phyloP scores from a whole-genome alignment of 2,888 invertebrate species.

The Chromoteleia sp. region DNA sequence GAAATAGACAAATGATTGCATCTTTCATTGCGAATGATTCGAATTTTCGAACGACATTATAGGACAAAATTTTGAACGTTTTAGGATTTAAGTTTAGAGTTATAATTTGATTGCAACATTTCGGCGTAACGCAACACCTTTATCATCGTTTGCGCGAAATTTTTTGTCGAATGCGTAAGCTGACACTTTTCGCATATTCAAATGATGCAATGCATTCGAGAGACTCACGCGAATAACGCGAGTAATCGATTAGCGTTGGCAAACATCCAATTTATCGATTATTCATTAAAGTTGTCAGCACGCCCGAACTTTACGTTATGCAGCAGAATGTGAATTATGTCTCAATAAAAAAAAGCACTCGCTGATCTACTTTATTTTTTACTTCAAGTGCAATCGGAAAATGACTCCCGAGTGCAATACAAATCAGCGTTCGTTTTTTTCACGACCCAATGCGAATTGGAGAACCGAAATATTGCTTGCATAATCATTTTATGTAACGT shows the following conservation, averaged over 20 bases:
- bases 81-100: no score
- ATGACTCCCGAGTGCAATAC: constrained; percentile 22
- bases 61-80: no score
- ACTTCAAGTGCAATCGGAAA: constrained; percentile 19
- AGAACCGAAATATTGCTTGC: constrained; percentile 1
- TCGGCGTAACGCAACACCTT: no score
- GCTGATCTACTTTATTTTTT: constrained; percentile 10
- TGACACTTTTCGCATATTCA: constrained; percentile 42
- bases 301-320: constrained; percentile 36
- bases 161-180: constrained; percentile 15
- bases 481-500: neutral
- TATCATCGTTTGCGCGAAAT: no score
- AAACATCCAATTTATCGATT: constrained; percentile 65
- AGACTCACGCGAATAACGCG: constrained; percentile 13
- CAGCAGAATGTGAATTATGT: constrained; percentile 46
- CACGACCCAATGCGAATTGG: neutral
- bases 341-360: constrained; percentile 24
- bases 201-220: constrained; percentile 32
- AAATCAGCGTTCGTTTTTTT: constrained; percentile 8
- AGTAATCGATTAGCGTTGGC: constrained; percentile 56
- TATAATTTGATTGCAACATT: no score
- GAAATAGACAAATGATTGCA: no score
- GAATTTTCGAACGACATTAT: no score
- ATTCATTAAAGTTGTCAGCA: constrained; percentile 60
- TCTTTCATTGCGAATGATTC: no score